Conservation (phyloP, 2,888 invertebrate species). For the Parnassius glacialis region DNA sequence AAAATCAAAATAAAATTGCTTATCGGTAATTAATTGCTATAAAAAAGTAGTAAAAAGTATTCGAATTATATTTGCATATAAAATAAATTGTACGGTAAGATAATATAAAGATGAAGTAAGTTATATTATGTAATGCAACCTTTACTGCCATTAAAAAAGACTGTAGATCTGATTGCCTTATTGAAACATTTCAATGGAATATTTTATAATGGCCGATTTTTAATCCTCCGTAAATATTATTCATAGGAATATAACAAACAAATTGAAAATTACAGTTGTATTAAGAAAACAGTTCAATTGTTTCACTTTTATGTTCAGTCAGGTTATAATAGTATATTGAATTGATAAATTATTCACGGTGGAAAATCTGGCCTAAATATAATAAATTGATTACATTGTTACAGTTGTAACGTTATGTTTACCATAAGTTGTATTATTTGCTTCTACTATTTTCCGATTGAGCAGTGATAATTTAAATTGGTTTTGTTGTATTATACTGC, state of each 20-base stretch:
- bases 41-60: too few species aligned
- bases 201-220: conserved; percentile 2
- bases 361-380: too few species aligned
- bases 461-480: conserved; percentile 34
- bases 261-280: too few species aligned
- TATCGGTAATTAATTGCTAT: too few species aligned
- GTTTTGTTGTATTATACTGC: conserved; percentile 62
- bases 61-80: too few species aligned
- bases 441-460: conserved; percentile 31
- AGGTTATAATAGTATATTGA: too few species aligned
- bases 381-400: conserved; percentile 8
- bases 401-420: conserved; percentile 23
- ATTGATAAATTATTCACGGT: too few species aligned
- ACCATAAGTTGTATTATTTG: conserved; percentile 20
- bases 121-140: conserved; percentile 1
- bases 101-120: conserved; percentile 9
- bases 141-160: conserved; percentile 24
- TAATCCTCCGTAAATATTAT: too few species aligned
- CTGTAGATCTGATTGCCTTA: conserved; percentile 25
- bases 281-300: too few species aligned
- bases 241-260: too few species aligned
- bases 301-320: too few species aligned
- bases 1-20: too few species aligned
- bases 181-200: conserved; percentile 6
- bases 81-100: not conserved